phyloP scores from a whole-genome alignment of 2,113 vertebrate genomes.

The Pontoporia blainvillei region DNA sequence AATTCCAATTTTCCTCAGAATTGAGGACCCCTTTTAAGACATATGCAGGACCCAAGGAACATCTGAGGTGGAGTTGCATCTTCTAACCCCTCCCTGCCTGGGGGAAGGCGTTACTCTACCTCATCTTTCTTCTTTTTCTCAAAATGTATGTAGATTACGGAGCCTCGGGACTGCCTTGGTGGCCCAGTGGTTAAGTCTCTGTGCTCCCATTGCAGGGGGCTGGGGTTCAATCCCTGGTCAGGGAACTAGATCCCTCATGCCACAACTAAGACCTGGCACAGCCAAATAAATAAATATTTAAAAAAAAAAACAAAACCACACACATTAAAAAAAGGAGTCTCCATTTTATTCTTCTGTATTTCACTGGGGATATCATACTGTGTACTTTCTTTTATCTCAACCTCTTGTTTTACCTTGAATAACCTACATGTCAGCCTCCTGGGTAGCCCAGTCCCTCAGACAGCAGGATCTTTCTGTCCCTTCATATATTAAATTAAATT shows the following conservation, averaged over 20 bases:
- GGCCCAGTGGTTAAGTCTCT: no score
- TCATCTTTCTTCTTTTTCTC: neutral
- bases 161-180: neutral
- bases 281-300: no score
- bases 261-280: no score
- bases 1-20: neutral
- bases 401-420: neutral
- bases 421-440: neutral
- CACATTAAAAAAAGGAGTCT: neutral
- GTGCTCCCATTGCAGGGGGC: no score
- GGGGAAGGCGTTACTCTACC: neutral
- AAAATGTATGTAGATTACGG: neutral
- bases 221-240: no score
- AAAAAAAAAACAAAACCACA: no score
- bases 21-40: neutral
- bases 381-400: neutral
- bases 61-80: accelerated
- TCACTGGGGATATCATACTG: neutral
- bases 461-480: neutral
- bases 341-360: neutral
- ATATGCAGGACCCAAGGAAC: neutral
- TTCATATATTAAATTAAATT: neutral
- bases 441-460: neutral
- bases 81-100: neutral
- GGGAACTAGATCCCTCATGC: no score